Evolutionary conservation across 1,140 invertebrate genomes (phyloP).

Genomic region (Uloborus diversus): DNA sequence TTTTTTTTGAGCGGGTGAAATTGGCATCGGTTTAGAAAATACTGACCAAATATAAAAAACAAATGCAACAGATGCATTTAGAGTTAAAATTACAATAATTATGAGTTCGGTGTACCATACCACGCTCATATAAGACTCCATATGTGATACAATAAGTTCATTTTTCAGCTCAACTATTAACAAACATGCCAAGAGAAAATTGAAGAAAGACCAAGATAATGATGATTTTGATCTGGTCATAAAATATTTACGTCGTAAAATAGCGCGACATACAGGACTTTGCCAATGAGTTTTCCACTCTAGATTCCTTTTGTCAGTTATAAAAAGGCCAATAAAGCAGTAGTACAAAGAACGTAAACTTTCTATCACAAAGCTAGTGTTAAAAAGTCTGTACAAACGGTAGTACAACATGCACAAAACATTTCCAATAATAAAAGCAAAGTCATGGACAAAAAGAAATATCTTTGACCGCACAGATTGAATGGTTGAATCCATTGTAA

Average conservation of each 20-base stretch:
- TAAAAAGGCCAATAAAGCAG: neutral
- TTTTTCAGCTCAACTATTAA: conserved; percentile 17
- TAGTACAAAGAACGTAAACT: conserved; percentile 12
- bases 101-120: neutral
- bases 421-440: neutral
- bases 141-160: neutral
- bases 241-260: conserved; percentile 29
- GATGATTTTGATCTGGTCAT: conserved; percentile 23
- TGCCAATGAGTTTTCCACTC: conserved; percentile 45
- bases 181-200: neutral
- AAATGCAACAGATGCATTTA: conserved; percentile 13
- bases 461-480: neutral
- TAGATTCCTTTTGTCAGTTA: neutral
- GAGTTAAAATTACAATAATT: neutral
- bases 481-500: neutral
- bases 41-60: conserved; percentile 20
- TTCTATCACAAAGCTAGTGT: conserved; percentile 35
- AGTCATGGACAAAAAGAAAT: neutral
- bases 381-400: conserved; percentile 3
- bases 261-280: conserved; percentile 34
- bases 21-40: conserved; percentile 31
- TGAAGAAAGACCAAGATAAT: conserved; percentile 7
- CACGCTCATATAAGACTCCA: neutral
- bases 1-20: conserved; percentile 43
- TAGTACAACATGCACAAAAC: conserved; percentile 1